Base-by-base conservation (phyloP, 2,113 vertebrate species). In the Leptosomus discolor region DNA sequence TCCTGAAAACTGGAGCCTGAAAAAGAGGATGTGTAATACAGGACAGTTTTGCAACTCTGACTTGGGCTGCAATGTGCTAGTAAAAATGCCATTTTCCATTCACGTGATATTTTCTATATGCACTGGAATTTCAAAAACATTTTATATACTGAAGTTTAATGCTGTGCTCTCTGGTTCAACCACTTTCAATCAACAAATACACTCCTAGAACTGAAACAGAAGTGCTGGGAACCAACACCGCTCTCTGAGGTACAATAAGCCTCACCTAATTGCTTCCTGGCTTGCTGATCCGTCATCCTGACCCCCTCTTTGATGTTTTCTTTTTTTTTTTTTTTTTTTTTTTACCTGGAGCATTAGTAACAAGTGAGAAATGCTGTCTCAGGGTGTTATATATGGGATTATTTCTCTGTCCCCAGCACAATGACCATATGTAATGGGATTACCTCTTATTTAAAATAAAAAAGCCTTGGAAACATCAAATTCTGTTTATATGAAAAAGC, bases 261-360 rank as follows among this genome's bases (percentile, higher is more conserved):
- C 70, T 92, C 84, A 95, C 89, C 92, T 97, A 97, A 97, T 97
- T 97, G 86, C 94, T 96, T 97, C 96, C 94, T 96, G 96, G 63
- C 86, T 91, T 92, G 70, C 84, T 96, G 94, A 96, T 95, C 95
- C 20, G 4, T 91, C 89, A 92, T 65, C 84, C 88, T 92, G 94
- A 94, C 65, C 89, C 46, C 20, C 8, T 87, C 94, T 95, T 97
- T 97, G 95, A 94, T 95, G 83, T 92, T 71, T 54, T 22, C 1
- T 41, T 64, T 15, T 37, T 36, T 24, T 51, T 68, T 67, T 39
- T 48, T 24, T 22, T 6, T 20, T 23, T 8, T 6, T 23, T 17
- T 8, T 39, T 39, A 6, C 14, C 51, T 71, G 60, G 27, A 91
- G 60, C 80, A 90, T 78, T 94, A 92, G 60, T 89, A 91, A 81